Conservation (phyloP, 2,113 vertebrate species). For the Albula glossodonta region DNA sequence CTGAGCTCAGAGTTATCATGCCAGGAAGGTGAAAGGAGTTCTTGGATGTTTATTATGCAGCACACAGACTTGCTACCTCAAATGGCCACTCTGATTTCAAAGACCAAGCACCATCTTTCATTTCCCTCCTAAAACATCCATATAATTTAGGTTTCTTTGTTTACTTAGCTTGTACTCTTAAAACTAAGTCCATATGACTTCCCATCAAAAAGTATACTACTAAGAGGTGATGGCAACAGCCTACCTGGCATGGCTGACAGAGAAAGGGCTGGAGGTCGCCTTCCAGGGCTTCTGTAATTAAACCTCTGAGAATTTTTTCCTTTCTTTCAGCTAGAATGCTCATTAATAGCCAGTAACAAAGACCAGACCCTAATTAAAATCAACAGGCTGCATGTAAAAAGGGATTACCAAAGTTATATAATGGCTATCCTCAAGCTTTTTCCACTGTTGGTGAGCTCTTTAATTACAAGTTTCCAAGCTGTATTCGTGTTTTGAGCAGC, state of each 20-base stretch:
- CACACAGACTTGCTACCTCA: background rate
- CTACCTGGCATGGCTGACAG: background rate
- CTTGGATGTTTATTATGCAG: background rate
- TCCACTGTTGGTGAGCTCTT: conserved; percentile 19
- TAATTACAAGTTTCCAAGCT: conserved; percentile 1
- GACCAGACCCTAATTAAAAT: conserved; percentile 25
- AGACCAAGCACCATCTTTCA: background rate
- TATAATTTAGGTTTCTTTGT: background rate
- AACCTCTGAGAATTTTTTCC: background rate
- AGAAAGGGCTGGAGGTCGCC: background rate
- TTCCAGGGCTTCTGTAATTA: conserved; percentile 9
- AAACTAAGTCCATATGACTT: background rate
- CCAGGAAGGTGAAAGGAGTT: background rate
- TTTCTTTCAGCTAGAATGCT: conserved; percentile 10
- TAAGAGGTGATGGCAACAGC: background rate
- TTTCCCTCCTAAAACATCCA: background rate
- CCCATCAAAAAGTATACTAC: background rate
- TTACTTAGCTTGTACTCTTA: background rate
- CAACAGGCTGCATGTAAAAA: conserved; percentile 25
- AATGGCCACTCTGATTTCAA: background rate
- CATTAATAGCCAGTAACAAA: conserved; percentile 26
- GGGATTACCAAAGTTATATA: conserved; percentile 31
- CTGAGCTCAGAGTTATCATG: background rate
- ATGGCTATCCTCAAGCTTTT: background rate
- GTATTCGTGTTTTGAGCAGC: conserved; percentile 1